Evolutionary conservation across 2,888 invertebrate genomes (phyloP), one percentile per base, ranked within the genome.

Genomic region (Lacanobia oleracea): DNA sequence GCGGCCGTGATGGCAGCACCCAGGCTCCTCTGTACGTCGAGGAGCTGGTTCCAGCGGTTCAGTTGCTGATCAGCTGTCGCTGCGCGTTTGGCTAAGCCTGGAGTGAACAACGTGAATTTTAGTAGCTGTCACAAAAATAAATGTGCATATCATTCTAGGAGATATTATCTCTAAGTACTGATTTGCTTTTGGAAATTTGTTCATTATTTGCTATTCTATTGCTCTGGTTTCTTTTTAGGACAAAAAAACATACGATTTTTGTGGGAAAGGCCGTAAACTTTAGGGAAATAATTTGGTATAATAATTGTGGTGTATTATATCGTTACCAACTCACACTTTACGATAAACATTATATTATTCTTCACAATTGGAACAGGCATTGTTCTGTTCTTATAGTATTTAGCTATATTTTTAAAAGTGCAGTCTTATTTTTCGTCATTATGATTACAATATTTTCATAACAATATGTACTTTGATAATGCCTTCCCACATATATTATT

Each of bases 1-100:
- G 97, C 97, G 8, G 97, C 97, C 50, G 97, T 97, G 75, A 98
- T 91, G 75, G 97, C 96, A 66, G 97, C 97, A 76, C 97, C 98
- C 84, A 98, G 97, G 71, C 96, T 95, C 84, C 97, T 97, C 96
- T 97, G 97, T 76, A 97, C 97, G 64, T 97, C 97, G 90, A 98
- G 97, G 84, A 98, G 97, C 84, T 97, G 97, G 90, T 97, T 97
- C 98, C 98, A 99, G 90, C 95, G 93, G 72, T 93, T 92, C 14
- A 95, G 88, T 75, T 95, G 95, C 75, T 93, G 91, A 75, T 94
- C 97, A 33, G 97, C 97, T 61, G 98, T 96, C 14, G 97, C 96
- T 67, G 98, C 97, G 70, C 97, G 97, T 79, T 98, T 97, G 1
- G 94, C 93, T 66, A 95, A 81, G 48, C 93, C 95, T 95, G 77